phyloP scores from a whole-genome alignment of 2,888 invertebrate genomes.

The Argyra leucocephala region DNA sequence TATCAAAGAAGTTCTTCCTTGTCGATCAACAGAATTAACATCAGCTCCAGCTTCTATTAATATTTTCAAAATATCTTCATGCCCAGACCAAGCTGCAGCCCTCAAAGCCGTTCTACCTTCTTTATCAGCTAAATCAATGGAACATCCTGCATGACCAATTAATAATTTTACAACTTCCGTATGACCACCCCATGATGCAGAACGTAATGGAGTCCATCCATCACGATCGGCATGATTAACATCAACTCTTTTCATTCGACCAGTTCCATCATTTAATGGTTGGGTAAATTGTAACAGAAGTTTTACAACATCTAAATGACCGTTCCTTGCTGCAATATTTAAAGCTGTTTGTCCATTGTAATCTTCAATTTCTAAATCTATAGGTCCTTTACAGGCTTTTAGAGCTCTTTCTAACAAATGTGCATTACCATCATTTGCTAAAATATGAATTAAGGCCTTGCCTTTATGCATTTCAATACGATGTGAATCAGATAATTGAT shows the following conservation, averaged over 20 bases:
- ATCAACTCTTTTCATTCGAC: conserved; percentile 49
- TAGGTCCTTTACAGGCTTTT: conserved; percentile 49
- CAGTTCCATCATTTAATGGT: conserved; percentile 37
- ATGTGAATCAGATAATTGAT: conserved; percentile 41
- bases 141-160: conserved; percentile 62
- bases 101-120: conserved; percentile 83
- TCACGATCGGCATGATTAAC: conserved; percentile 71
- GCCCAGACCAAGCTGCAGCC: conserved; percentile 90
- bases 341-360: conserved; percentile 76
- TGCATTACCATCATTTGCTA: conserved; percentile 67
- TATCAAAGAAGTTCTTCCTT: conserved; percentile 83
- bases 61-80: conserved; percentile 70
- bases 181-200: conserved; percentile 94
- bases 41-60: conserved; percentile 67
- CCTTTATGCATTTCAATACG: conserved; percentile 46
- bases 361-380: conserved; percentile 55
- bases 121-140: conserved; percentile 77
- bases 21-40: conserved; percentile 76
- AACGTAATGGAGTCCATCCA: conserved; percentile 83
- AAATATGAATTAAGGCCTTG: conserved; percentile 63
- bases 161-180: conserved; percentile 75
- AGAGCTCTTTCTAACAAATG: conserved; percentile 54
- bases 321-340: conserved; percentile 73
- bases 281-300: conserved; percentile 46
- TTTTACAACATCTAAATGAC: conserved; percentile 61